Evolutionary conservation across 1,140 invertebrate species (phyloP).

Genomic region (Drosophila tsacasi): DNA sequence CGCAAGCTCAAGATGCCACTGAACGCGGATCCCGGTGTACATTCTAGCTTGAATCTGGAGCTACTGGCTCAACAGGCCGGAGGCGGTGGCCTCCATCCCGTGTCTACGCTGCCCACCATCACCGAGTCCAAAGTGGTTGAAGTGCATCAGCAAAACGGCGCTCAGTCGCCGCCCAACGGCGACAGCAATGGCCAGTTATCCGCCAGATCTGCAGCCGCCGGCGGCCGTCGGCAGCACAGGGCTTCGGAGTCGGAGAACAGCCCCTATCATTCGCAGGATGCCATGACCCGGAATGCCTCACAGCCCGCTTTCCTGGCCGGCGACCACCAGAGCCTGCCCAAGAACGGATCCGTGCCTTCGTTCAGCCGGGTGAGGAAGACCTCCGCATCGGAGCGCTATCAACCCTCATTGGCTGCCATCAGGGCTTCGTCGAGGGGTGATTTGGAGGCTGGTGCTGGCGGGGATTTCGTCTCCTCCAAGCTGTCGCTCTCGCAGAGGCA

Average conservation of each 20-base stretch:
- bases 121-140: slow-evolving; percentile 92
- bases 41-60: slow-evolving; percentile 95
- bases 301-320: slow-evolving; percentile 92
- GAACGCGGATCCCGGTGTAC: slow-evolving; percentile 97
- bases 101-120: slow-evolving; percentile 94
- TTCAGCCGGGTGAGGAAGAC: slow-evolving; percentile 93
- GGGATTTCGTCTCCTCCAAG: slow-evolving; percentile 86
- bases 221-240: slow-evolving; percentile 70
- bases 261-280: slow-evolving; percentile 85
- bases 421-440: slow-evolving; percentile 89
- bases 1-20: slow-evolving; percentile 93
- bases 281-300: slow-evolving; percentile 92
- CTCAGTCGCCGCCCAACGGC: slow-evolving; percentile 78
- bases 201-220: slow-evolving; percentile 29
- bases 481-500: slow-evolving; percentile 83
- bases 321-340: slow-evolving; percentile 91
- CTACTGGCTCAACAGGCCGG: slow-evolving; percentile 88
- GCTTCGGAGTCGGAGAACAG: slow-evolving; percentile 77
- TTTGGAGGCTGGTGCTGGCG: slow-evolving; percentile 86
- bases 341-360: slow-evolving; percentile 94
- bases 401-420: slow-evolving; percentile 92
- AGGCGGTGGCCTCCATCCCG: slow-evolving; percentile 86
- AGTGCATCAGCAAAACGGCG: slow-evolving; percentile 83
- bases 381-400: slow-evolving; percentile 91
- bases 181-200: slow-evolving; percentile 77